Conservation (phyloP, 2,888 invertebrate genomes). For the Malthinus flaveolus region DNA sequence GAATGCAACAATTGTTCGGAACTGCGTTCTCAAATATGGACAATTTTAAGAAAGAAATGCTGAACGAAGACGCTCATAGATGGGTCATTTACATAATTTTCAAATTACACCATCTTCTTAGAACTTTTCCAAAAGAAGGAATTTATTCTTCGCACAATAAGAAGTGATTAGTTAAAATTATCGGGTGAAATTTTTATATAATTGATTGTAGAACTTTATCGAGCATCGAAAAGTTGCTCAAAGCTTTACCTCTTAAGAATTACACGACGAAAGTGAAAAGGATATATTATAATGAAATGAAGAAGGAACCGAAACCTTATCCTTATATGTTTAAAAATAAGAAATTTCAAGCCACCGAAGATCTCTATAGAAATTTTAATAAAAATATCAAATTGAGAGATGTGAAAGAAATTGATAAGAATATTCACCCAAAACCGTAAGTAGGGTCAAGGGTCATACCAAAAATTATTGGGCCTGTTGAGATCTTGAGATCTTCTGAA, state of each 20-base stretch:
- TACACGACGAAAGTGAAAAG: conserved; percentile 44
- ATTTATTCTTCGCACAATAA: conserved; percentile 42
- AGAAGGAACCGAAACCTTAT: conserved; percentile 5
- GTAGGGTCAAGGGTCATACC: not conserved
- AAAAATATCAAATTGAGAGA: conserved; percentile 28
- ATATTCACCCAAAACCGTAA: conserved; percentile 19
- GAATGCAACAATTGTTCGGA: conserved; percentile 16
- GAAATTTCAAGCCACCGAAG: conserved; percentile 23
- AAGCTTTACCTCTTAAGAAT: conserved; percentile 40
- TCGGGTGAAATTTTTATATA: not conserved
- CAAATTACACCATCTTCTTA: conserved; percentile 50
- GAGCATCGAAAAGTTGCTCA: conserved; percentile 44
- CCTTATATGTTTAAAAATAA: conserved; percentile 30
- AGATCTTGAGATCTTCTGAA: too few species aligned
- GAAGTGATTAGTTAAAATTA: conserved; percentile 29
- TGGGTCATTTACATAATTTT: conserved; percentile 47
- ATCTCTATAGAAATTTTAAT: conserved; percentile 34
- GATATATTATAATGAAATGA: conserved; percentile 28
- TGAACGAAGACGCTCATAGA: conserved; percentile 39
- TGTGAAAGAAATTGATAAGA: not conserved
- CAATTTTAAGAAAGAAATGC: conserved; percentile 21
- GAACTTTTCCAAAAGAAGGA: conserved; percentile 44
- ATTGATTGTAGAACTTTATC: conserved; percentile 42
- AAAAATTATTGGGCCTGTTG: not conserved
- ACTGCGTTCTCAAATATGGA: conserved; percentile 26